Evolutionary conservation across 2,113 vertebrate genomes (phyloP), one percentile per base, ranked within the genome.

Genomic region (Cyanoramphus novaezelandiae): DNA sequence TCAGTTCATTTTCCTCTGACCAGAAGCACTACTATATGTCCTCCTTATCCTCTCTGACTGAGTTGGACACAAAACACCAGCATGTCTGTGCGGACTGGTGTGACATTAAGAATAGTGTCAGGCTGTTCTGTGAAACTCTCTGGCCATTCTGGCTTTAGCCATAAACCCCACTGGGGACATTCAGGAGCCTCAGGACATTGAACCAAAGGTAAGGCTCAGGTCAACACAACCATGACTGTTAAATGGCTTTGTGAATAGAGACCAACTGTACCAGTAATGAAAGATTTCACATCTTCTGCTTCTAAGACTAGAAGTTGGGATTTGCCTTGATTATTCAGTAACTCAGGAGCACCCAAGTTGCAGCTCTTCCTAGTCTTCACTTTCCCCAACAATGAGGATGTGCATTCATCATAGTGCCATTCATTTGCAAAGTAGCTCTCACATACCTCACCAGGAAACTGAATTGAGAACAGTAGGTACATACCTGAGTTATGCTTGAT

Each of bases 141-240:
- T 47, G 41, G 27, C 17, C 4, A 0, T 49, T 71, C 41, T 60
- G 57, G 8, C 28, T 64, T 64, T 33, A 60, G 25, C 17, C 72
- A 7, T 37, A 4, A 1, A 1, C 17, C 68, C 11, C 14, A 37
- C 27, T 0, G 1, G 6, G 7, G 18, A 12, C 1, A 0, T 35
- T 76, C 74, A 76, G 41, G 17, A 43, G 16, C 20, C 35, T 77
- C 19, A 20, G 9, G 49, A 19, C 7, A 69, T 7, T 18, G 5
- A 79, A 64, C 65, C 47, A 11, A 53, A 57, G 10, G 20, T 24
- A 80, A 82, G 35, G 44, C 13, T 80, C 53, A 59, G 25, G 53
- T n/a, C 13, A 77, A 23, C 13, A 64, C 9, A 57, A 14, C 10
- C 18, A 62, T 1, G 1, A 31, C 6, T 88, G 14, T 10, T 62